A percentile compares a stretch with the other conserved stretches of the same genome.
Conservation (phyloP, 2,888 invertebrate species). For the Acleris holmiana region DNA sequence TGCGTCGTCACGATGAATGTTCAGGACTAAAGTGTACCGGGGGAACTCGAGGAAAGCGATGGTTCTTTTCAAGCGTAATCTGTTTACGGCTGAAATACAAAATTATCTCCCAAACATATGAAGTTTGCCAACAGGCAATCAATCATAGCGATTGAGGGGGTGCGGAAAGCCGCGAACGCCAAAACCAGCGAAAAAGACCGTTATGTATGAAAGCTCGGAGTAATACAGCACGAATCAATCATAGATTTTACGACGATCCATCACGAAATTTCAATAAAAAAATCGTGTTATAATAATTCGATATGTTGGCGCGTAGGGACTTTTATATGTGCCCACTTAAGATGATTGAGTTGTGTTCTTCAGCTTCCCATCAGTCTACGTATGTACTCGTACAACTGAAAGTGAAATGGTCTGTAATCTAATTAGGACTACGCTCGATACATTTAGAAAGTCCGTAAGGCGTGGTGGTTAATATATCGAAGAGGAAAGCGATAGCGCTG, state of each 20-base stretch:
- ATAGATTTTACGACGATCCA: conserved; percentile 82
- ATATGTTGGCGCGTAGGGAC: conserved; percentile 45
- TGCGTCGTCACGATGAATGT: conserved; percentile 66
- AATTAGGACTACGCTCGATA: not conserved
- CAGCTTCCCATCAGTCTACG: conserved; percentile 18
- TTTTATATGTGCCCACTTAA: conserved; percentile 45
- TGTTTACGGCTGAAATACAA: conserved; percentile 82
- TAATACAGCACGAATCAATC: conserved; percentile 83
- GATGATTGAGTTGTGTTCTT: conserved; percentile 43
- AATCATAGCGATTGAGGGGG: conserved; percentile 76
- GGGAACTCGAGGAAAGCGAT: conserved; percentile 61
- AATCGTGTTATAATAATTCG: conserved; percentile 55
- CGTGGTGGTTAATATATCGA: conserved; percentile 4
- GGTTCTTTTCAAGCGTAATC: conserved; percentile 80
- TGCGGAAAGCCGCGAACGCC: conserved; percentile 73
- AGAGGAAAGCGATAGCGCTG: conserved; percentile 7
- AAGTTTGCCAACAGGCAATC: conserved; percentile 78
- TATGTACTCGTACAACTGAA: conserved; percentile 2
- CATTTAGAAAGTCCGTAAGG: not conserved
- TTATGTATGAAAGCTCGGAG: conserved; percentile 77
- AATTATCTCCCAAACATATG: conserved; percentile 83
- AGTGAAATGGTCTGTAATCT: conserved; percentile 22
- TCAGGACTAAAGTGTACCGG: conserved; percentile 54
- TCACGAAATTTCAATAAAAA: conserved; percentile 79
- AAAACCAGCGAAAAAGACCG: conserved; percentile 72